Base-by-base conservation (phyloP, 1,140 invertebrate genomes). In the Nebria ingens region DNA sequence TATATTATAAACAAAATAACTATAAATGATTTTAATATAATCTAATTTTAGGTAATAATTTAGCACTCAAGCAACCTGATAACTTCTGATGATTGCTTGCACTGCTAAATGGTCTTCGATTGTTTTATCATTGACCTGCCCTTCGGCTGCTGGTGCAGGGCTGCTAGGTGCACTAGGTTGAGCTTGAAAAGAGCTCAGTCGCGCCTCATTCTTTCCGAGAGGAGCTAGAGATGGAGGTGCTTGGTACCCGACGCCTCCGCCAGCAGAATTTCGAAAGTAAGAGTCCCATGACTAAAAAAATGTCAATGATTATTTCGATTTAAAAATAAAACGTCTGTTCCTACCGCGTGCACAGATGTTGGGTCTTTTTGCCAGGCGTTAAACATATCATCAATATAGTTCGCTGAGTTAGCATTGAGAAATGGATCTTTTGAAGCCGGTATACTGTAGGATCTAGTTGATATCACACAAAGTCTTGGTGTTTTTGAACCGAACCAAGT, bases 331-430 rank as follows among this genome's bases (percentile, higher is more conserved):
- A n/a, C n/a, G n/a, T n/a, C n/a, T n/a, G n/a, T n/a, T 80, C 81
- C 86, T 74, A 97, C 93, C 67, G 91, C 86, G 74, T 99, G 97
- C 34, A 99, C 97, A 69, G 91, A 93, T 62, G 82, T 83, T 21
- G 97, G 96, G 78, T 99, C 93, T 63, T 85, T 80, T 51, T 94
- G 74, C 97, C 97, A 99, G 45, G 89, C 79, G 73, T 95, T 93
- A 77, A 97, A 99, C 94, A 99, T 98, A 74, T 97, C 94, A 73
- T 99, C 97, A 55, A 99, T 89, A 73, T 99, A 99, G 3, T 87
- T 86, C n/a, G 89, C 90, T 45, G 89, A 90, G 65, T 88, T 90
- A 58, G 91, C 92, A 82, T 93, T 94, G 57, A 94, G 80, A 68
- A 94, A 95, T 2, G 91, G 89, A 72, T 96, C 92, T 9, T 88